These are phyloP conservation scores for Platycnemis pennipes DNA, from an alignment of 2,888 invertebrate genomes.

Conservation along the genomic window DNA sequence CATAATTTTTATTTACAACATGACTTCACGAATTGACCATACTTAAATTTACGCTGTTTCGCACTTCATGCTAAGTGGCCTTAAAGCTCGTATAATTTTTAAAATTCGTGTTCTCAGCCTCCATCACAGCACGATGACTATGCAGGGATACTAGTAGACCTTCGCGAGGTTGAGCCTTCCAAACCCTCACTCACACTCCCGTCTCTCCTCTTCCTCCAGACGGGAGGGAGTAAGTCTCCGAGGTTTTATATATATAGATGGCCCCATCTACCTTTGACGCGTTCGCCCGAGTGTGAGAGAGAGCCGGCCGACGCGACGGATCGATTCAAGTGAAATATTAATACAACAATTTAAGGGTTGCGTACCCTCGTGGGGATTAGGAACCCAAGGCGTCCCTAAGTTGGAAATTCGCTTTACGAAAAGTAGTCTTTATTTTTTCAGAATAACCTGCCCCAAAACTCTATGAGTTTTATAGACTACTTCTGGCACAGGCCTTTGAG, in stretches of 20 bases:
- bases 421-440: neutral
- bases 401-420: neutral
- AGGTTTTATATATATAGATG: neutral
- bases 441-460: too few species aligned
- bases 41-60: too few species aligned
- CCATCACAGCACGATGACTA: too few species aligned
- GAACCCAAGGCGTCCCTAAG: neutral
- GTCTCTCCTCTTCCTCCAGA: neutral
- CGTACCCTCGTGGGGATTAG: neutral
- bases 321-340: constrained; percentile 6
- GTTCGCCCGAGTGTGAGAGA: neutral
- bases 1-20: too few species aligned
- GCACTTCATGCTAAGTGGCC: too few species aligned
- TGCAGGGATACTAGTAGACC: too few species aligned
- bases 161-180: too few species aligned
- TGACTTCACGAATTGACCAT: too few species aligned
- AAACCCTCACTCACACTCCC: neutral
- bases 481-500: too few species aligned
- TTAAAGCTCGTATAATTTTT: too few species aligned
- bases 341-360: neutral
- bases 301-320: neutral
- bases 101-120: too few species aligned
- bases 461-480: too few species aligned
- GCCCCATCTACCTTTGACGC: neutral
- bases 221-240: neutral